Evolutionary conservation across 1,140 invertebrate genomes (phyloP), one percentile per base, ranked within the genome.

Genomic region (Vanessa atalanta): DNA sequence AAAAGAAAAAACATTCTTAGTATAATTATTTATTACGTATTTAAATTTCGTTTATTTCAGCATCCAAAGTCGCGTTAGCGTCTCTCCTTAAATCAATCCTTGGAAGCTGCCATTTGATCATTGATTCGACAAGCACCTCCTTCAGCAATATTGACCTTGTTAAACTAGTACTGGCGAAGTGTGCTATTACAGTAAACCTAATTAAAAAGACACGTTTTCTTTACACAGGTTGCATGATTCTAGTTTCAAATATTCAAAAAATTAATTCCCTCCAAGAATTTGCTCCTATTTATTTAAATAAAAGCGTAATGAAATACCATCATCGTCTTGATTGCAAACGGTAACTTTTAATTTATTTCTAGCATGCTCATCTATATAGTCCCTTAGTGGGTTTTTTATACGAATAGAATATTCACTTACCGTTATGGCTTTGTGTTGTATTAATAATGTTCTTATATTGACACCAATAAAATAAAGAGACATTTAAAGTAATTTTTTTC

Each of bases 91-190:
- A 51, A 48, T 48, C 23, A 16, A 20, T 48, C 26, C 14, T 15
- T 66, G 37, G 65, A 66, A 26, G 51, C 50, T 37, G 47, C 68
- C 55, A 67, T 57, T n/a, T 50, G 70, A 79, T 79, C 73, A 68
- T 69, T 70, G 73, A 75, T 79, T 76, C 64, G 70, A 77, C 72
- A 71, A 50, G 73, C 70, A 65, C 76, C 72, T 69, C 77, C 73
- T 65, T 70, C 13, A 67, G 61, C 48, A 57, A 67, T 68, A 72
- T 65, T 69, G 75, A 70, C 70, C 75, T 43, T 51, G 61, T 70
- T 75, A 74, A 57, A 57, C 16, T 66, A 13, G 43, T 51, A 23
- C 20, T 31, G 23, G 50, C 14, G 20, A 48, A 60, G 47, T 23
- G 43, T 75, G 57, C 31, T 65, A 70, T 66, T 75, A 53, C 64